Conservation (phyloP, 2,113 vertebrate genomes). For the Hemiprocne comata region DNA sequence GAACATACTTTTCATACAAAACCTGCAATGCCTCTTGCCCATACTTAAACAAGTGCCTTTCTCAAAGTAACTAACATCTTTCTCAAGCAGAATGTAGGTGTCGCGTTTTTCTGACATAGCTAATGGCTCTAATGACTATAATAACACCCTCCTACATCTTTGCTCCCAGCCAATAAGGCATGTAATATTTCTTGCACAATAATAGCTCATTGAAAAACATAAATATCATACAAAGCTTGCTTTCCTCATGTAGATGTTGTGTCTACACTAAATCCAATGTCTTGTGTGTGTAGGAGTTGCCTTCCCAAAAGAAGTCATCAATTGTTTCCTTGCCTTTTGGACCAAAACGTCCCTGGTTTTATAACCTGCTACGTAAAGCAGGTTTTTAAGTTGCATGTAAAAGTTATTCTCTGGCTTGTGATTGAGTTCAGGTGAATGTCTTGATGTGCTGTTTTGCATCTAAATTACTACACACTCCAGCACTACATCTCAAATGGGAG, state of each 20-base stretch:
- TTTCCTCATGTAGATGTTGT: neutral
- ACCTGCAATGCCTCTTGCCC: neutral
- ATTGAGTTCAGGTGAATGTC: neutral
- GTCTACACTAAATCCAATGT: neutral
- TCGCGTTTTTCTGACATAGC: neutral
- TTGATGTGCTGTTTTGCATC: conserved; percentile 6
- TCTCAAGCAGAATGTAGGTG: neutral
- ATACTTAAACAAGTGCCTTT: neutral
- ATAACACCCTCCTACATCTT: neutral
- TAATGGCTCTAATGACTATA: neutral
- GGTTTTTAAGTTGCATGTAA: neutral
- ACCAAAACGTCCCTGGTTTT: neutral
- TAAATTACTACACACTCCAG: neutral
- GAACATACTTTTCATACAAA: neutral
- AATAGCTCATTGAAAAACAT: neutral
- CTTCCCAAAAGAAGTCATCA: neutral
- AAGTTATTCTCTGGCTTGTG: neutral
- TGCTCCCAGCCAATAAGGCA: neutral
- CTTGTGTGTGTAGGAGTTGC: neutral
- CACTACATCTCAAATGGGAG: neutral
- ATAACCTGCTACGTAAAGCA: neutral
- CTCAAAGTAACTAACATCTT: neutral
- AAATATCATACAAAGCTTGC: conserved; percentile 2
- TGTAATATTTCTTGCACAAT: conserved; percentile 16
- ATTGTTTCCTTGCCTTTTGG: neutral